Evolutionary conservation across 2,113 vertebrate genomes (phyloP).

Genomic region (Caranx melampygus): DNA sequence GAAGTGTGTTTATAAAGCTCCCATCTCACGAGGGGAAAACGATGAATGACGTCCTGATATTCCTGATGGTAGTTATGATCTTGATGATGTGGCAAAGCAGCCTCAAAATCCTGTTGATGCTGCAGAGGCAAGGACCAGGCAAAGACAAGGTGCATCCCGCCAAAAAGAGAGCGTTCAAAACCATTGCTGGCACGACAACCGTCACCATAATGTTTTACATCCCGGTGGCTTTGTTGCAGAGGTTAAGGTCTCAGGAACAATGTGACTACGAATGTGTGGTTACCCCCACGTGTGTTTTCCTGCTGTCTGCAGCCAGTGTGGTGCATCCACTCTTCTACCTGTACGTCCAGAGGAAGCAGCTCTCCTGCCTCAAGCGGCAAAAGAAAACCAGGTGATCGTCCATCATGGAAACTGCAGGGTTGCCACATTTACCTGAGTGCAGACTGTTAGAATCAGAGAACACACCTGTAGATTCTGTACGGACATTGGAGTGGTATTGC

Average conservation of each 20-base stretch:
- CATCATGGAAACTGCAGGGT: too few species aligned
- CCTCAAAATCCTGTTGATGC: background rate
- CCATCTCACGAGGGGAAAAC: accelerated
- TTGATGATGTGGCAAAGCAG: background rate
- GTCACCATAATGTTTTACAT: slow-evolving; percentile 30
- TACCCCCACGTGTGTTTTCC: accelerated
- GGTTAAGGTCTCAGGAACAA: accelerated
- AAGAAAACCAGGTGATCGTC: background rate
- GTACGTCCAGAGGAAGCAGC: slow-evolving; percentile 19
- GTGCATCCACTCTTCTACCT: slow-evolving; percentile 62
- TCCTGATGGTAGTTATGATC: accelerated
- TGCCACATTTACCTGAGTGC: background rate
- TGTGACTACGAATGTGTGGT: accelerated
- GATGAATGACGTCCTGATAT: accelerated
- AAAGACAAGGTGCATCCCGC: slow-evolving; percentile 26
- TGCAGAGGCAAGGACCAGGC: slow-evolving; percentile 30
- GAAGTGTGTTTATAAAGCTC: accelerated
- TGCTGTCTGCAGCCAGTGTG: slow-evolving; percentile 42
- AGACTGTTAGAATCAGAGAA: background rate
- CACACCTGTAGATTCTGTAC: background rate
- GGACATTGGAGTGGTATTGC: too few species aligned
- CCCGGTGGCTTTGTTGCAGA: accelerated
- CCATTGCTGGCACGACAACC: background rate
- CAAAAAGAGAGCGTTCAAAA: slow-evolving; percentile 55
- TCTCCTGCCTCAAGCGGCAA: background rate